Base-by-base conservation (phyloP, 1,140 invertebrate species). In the Caenorhabditis tropicalis region DNA sequence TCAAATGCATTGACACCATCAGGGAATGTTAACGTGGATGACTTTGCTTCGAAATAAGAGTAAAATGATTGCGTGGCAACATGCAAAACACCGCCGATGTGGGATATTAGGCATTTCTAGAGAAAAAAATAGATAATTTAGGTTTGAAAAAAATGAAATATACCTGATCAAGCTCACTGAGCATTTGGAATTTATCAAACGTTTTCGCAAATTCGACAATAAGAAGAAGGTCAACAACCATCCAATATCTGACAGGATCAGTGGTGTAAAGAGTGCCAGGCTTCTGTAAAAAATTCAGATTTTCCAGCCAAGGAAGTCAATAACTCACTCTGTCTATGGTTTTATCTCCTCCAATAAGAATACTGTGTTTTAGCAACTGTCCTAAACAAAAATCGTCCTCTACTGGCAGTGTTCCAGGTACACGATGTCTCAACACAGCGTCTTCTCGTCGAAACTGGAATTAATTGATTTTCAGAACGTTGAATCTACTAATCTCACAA, bases 141-240 rank as follows among this genome's bases (percentile, higher is more conserved):
- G 27, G 12, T 24, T 33, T 31, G 1, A 36, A 21, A 48, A n/a
- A 29, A 31, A 82, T 39, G 15, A 0, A 4, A 29, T 4, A 36
- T 84, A 84, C 82, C 70, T 79, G 39, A 58, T 86, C 85, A 10
- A 46, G n/a, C 39, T 80, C 29, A 29, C n/a, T 15, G 5, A 86
- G 49, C 12, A 15, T 49, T 19, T 49, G 21, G 79, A 86, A 86
- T 9, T 29, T 29, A 21, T 43, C 43, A 49, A 86, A 86, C 4
- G 65, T 80, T 31, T 86, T 86, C 4, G 85, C 81, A 33, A 81
- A 86, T 48, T 86, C 85, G 5, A 84, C 60, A 27, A 56, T 65
- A 5, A 86, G 56, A 0, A 80, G 46, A 5, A 82, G 49, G 39
- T 86, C 85, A 16, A 53, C 51, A 19, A 86, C 51, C 85, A 86